Percentiles rank a stretch among this genome's conserved stretches.
Evolutionary conservation across 2,797 vertebrate species (phyloP).

Genomic region (Prionace glauca): DNA sequence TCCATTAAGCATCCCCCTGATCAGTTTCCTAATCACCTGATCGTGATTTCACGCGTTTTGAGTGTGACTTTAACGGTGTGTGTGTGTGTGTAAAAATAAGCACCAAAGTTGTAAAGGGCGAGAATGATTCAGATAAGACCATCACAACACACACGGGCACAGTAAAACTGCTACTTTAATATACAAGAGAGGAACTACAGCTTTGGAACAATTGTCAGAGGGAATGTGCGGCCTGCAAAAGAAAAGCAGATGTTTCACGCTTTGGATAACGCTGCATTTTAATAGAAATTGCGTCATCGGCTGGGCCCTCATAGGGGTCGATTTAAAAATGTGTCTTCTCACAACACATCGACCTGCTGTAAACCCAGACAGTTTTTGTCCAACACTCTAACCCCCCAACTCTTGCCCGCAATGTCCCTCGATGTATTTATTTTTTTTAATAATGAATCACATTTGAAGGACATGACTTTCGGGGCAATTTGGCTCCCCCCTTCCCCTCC

Average conservation of each 20-base stretch:
- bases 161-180: neutral
- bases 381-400: neutral
- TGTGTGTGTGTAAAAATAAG: neutral
- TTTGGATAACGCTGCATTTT: slow-evolving; percentile 24
- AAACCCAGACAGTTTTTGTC: neutral
- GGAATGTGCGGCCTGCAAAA: neutral
- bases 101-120: neutral
- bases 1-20: neutral
- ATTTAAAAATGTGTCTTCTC: neutral
- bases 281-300: slow-evolving; percentile 30
- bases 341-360: neutral
- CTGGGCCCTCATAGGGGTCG: neutral
- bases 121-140: neutral
- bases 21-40: neutral
- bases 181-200: neutral
- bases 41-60: neutral
- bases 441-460: neutral
- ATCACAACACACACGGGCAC: no score
- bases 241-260: slow-evolving; percentile 28
- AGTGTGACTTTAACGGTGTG: neutral
- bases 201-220: neutral
- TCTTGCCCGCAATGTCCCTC: neutral
- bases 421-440: neutral
- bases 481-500: slow-evolving; percentile 48
- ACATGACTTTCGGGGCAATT: slow-evolving; percentile 50